Base-by-base conservation (phyloP, 2,113 vertebrate species). In the Mus musculus region DNA sequence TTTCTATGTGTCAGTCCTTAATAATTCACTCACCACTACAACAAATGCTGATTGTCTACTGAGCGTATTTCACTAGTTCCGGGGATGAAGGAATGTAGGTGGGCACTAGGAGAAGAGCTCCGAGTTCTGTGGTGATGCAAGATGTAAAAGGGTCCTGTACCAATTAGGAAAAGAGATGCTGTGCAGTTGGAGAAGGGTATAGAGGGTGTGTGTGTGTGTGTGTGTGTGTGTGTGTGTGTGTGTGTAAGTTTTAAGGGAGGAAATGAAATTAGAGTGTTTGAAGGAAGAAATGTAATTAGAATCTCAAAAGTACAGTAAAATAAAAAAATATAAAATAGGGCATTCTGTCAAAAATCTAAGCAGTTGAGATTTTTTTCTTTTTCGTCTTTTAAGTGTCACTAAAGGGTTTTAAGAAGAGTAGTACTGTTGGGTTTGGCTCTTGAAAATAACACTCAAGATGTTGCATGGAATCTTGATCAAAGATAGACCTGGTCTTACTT, bases 351-450 rank as follows among this genome's bases (percentile, higher is more conserved):
- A 84, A 91, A 87, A 42, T 16, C n/a, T 61, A 46, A 96, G 17
- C 22, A 67, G 33, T 65, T 84, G 69, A 9, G 17, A 33, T 67
- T 85, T 81, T 36, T 84, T 24, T 8, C 28, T 56, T 96, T 93
- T 90, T 65, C 22, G 30, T 75, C 54, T 91, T 7, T 59, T 91
- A 71, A 14, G 33, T 76, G 28, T 42, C 12, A 33, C 19, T 88
- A 73, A 93, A 77, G 54, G 63, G 81, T 89, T 95, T 42, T 94
- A 88, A 84, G 72, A 17, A 80, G 88, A 61, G 16, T 13, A 93
- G 4, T 39, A 28, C 67, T 3, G 42, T 88, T 76, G 78, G 59
- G 5, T 22, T 49, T 71, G 36, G 0, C 12, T 94, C 36, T 91
- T 88, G 94, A 69, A 96, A 89, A 56, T 73, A 92, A 78, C 26